Conservation (phyloP, 2,797 vertebrate species). For the Neosilurus mollespiculum region DNA sequence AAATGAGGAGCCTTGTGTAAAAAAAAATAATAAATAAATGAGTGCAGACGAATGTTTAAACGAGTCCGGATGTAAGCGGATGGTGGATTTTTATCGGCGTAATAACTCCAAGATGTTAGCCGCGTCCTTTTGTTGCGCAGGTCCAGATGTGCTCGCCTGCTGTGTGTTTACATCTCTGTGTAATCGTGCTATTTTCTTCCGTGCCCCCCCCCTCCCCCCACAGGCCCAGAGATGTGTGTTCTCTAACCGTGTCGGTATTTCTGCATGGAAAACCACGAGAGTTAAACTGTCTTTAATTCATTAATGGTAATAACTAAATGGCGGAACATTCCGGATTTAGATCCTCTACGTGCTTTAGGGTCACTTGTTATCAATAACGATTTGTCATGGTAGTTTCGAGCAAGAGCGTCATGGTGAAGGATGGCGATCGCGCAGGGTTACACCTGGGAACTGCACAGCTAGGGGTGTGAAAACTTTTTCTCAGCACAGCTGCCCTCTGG, state of each 20-base stretch:
- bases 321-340: background rate
- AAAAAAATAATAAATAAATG: conserved; percentile 3
- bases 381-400: background rate
- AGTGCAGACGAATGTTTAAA: conserved; percentile 18
- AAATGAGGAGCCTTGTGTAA: conserved; percentile 23
- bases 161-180: conserved; percentile 25
- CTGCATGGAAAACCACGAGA: background rate
- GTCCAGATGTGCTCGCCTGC: conserved; percentile 13
- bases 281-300: background rate
- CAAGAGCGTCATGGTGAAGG: background rate
- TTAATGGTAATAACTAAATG: too few relatives aligned
- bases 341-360: background rate
- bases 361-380: too few relatives aligned
- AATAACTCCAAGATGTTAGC: conserved; percentile 42
- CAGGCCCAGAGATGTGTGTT: background rate
- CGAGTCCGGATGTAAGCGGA: background rate
- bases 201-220: too few relatives aligned
- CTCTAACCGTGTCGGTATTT: background rate
- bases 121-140: background rate
- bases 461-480: conserved; percentile 8
- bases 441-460: too few relatives aligned
- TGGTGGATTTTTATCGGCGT: conserved; percentile 16
- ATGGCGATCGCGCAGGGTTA: background rate
- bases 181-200: background rate
- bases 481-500: background rate